Evolutionary conservation across 1,140 invertebrate genomes (phyloP).

Genomic region (Ceratosolen solmsi): DNA sequence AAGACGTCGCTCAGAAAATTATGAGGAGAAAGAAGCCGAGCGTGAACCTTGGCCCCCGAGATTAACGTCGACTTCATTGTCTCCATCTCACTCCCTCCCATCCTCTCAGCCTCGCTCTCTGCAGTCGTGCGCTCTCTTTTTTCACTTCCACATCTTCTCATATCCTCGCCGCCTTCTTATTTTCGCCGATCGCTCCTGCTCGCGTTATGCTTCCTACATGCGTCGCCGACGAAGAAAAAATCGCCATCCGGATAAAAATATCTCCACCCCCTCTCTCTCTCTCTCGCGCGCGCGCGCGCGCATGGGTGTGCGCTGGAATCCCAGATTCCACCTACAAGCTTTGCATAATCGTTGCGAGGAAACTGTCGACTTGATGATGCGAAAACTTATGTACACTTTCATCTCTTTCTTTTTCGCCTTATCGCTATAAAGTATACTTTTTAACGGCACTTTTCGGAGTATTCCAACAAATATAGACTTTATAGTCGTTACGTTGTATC

Average conservation of each 20-base stretch:
- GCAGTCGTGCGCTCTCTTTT: not conserved
- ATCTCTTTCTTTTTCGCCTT: slow-evolving; percentile 3
- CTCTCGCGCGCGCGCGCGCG: not conserved
- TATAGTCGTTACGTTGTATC: not conserved
- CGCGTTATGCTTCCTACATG: slow-evolving; percentile 7
- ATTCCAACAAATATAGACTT: not conserved
- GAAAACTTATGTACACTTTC: slow-evolving; percentile 10
- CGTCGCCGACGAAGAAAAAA: not conserved
- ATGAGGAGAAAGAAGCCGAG: slow-evolving; percentile 12
- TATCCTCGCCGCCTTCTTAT: slow-evolving; percentile 3
- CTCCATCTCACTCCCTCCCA: not conserved
- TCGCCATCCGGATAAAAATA: slow-evolving; percentile 19
- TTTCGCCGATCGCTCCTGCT: not conserved
- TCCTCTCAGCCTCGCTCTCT: not conserved
- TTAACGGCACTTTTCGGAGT: slow-evolving; percentile 15
- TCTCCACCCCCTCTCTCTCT: not conserved
- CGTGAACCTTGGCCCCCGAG: slow-evolving; percentile 29
- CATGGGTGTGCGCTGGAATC: not conserved
- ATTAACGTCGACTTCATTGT: slow-evolving; percentile 45
- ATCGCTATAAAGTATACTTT: slow-evolving; percentile 22
- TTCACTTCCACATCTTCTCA: not conserved
- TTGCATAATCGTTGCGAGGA: slow-evolving; percentile 35
- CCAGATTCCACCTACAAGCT: slow-evolving; percentile 16
- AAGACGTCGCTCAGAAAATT: slow-evolving; percentile 31
- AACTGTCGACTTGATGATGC: slow-evolving; percentile 2